Conservation (phyloP, 2,113 vertebrate species). For the Porphyrio hochstetteri region DNA sequence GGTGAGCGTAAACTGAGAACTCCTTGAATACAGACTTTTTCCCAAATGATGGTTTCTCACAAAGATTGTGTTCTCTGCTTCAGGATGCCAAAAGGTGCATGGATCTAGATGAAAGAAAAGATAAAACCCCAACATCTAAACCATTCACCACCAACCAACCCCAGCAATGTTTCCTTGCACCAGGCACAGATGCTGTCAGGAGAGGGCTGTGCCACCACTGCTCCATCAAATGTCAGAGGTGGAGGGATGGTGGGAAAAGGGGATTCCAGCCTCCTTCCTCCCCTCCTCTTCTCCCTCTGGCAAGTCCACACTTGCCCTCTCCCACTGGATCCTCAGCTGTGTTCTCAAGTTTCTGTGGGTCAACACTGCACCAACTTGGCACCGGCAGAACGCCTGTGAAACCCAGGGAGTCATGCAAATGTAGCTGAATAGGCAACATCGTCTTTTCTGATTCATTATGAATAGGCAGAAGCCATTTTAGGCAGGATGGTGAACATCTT, state of each 20-base stretch:
- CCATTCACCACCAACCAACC: background rate
- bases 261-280: background rate
- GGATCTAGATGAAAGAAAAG: background rate
- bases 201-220: accelerated
- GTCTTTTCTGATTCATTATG: background rate
- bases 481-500: background rate
- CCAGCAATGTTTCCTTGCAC: background rate
- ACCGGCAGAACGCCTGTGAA: background rate
- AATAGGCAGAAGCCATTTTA: background rate
- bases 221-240: background rate
- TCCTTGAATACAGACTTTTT: background rate
- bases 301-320: conserved; percentile 8
- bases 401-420: background rate
- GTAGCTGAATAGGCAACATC: background rate
- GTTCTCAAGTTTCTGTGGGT: conserved; percentile 16
- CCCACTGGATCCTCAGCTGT: conserved; percentile 10
- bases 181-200: background rate
- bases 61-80: background rate
- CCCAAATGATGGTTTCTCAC: background rate
- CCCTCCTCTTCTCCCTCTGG: background rate
- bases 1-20: background rate
- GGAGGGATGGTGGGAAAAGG: background rate
- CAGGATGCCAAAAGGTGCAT: background rate
- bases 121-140: background rate
- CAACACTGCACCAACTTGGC: background rate